Percentiles rank a stretch among this genome's conserved stretches.
These are phyloP conservation scores for Papilio polytes DNA, from an alignment of 1,140 invertebrate species.

Conservation along the genomic window DNA sequence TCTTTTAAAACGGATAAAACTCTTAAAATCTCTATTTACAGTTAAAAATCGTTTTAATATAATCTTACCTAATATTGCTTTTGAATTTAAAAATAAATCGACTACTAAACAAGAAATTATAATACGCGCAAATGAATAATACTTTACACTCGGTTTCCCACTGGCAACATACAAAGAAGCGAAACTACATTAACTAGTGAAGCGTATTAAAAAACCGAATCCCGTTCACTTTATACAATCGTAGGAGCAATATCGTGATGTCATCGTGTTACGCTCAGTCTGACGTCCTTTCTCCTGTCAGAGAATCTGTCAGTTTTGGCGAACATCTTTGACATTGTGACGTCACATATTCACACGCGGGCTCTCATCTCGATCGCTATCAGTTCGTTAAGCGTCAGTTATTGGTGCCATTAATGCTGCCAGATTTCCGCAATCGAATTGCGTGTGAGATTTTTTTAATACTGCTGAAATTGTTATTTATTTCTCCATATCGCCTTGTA, in stretches of 20 bases:
- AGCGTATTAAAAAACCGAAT: slow-evolving; percentile 53
- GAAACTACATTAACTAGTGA: slow-evolving; percentile 53
- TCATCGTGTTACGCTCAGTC: slow-evolving; percentile 62
- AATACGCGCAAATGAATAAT: slow-evolving; percentile 66
- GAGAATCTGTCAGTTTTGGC: slow-evolving; percentile 68
- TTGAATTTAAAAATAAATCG: slow-evolving; percentile 49
- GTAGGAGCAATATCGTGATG: slow-evolving; percentile 56
- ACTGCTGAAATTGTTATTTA: neutral
- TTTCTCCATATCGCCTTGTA: slow-evolving; percentile 34
- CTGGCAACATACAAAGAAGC: slow-evolving; percentile 72
- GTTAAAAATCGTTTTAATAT: slow-evolving; percentile 33
- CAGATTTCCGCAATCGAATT: neutral
- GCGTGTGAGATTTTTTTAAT: neutral
- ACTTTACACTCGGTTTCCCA: slow-evolving; percentile 52
- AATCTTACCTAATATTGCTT: slow-evolving; percentile 76
- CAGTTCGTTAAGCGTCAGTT: neutral
- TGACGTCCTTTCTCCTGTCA: slow-evolving; percentile 68
- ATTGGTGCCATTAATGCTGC: slow-evolving; percentile 4
- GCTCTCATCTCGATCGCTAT: neutral
- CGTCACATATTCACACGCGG: slow-evolving; percentile 42
- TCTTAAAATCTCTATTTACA: slow-evolving; percentile 42
- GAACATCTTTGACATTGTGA: slow-evolving; percentile 60
- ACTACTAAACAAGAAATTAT: slow-evolving; percentile 45
- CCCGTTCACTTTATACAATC: slow-evolving; percentile 70
- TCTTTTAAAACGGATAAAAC: slow-evolving; percentile 32